Conservation (phyloP, 2,113 vertebrate genomes). For the Meriones unguiculatus region DNA sequence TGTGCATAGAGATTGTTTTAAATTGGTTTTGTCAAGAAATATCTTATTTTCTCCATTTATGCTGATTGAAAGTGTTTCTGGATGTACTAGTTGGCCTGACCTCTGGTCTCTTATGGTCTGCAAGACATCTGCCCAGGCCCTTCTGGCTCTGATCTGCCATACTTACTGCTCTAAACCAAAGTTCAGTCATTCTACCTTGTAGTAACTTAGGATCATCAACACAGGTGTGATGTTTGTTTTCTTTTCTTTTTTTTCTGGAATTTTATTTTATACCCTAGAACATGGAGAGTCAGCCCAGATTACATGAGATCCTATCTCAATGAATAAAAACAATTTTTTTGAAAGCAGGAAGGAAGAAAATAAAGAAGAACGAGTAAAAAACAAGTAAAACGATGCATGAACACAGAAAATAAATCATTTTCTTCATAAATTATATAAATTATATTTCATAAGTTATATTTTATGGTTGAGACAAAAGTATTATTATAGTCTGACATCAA, state of each 20-base stretch:
- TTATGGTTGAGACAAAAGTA: neutral
- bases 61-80: no score
- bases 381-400: neutral
- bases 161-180: neutral
- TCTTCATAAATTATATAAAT: neutral
- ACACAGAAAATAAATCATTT: neutral
- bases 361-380: neutral
- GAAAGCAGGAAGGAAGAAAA: neutral
- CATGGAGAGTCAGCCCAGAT: neutral
- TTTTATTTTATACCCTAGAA: neutral
- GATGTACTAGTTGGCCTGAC: no score
- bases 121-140: neutral
- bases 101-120: no score
- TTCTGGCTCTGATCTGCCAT: neutral
- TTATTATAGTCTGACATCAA: neutral
- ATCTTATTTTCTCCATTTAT: no score
- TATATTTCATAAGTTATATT: neutral
- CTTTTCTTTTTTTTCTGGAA: neutral
- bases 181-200: neutral
- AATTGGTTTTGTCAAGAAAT: no score
- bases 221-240: neutral
- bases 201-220: neutral
- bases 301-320: neutral
- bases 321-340: neutral
- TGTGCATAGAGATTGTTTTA: no score